These are phyloP conservation scores for Nomada goodeniana DNA, from an alignment of 2,888 invertebrate species.

Conservation along the genomic window DNA sequence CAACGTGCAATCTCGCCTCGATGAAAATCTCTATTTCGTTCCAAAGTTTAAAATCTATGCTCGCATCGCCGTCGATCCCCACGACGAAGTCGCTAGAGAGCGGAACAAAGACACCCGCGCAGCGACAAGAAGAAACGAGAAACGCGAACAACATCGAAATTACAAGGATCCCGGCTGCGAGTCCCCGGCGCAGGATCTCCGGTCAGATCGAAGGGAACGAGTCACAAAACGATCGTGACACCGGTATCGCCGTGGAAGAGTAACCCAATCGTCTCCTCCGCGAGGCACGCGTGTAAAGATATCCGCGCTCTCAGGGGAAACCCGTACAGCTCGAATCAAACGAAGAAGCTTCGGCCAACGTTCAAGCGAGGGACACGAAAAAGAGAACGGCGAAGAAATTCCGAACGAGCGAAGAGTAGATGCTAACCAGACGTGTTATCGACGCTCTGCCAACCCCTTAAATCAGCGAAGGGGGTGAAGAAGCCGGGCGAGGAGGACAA, in stretches of 20 bases:
- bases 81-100: no score
- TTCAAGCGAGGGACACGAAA: constrained; percentile 11
- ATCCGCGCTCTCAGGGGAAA: constrained; percentile 33
- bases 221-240: constrained; percentile 50
- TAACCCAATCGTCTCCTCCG: constrained; percentile 59
- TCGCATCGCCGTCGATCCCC: no score
- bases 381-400: constrained; percentile 40
- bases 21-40: no score
- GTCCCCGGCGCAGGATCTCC: not conserved
- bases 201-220: constrained; percentile 30
- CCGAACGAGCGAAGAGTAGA: constrained; percentile 44
- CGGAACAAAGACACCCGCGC: no score
- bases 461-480: constrained; percentile 68
- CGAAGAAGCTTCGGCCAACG: not conserved
- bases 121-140: no score
- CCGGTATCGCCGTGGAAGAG: constrained; percentile 46
- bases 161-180: not conserved
- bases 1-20: constrained; percentile 19
- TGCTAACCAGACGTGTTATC: constrained; percentile 68
- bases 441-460: constrained; percentile 73
- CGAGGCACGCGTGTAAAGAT: constrained; percentile 60
- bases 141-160: not conserved
- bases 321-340: not conserved
- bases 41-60: no score
- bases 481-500: constrained; percentile 10